Conservation (phyloP, 2,888 invertebrate genomes). For the Yponomeuta malinellus region DNA sequence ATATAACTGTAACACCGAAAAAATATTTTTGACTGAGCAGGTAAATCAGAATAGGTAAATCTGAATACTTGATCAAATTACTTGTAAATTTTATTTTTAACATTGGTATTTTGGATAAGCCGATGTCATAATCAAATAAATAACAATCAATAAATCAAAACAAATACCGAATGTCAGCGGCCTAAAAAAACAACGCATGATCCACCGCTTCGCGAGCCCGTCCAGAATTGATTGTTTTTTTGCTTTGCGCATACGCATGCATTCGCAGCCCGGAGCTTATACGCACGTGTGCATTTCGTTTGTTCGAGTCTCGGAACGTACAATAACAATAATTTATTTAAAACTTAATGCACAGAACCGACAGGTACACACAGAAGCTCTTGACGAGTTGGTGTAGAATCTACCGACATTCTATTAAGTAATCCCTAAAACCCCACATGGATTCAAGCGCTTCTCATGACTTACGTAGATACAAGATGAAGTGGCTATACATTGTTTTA, state of each 20-base stretch:
- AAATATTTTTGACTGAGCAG: too few relatives aligned
- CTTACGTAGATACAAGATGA: too few relatives aligned
- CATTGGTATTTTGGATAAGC: not conserved
- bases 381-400: too few relatives aligned
- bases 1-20: not conserved
- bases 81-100: not conserved
- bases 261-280: constrained; percentile 11
- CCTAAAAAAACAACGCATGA: constrained; percentile 6
- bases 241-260: constrained; percentile 7
- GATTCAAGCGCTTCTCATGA: too few relatives aligned
- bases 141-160: constrained; percentile 9
- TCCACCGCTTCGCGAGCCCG: not conserved
- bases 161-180: constrained; percentile 10
- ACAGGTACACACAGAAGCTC: not conserved
- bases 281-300: constrained; percentile 17
- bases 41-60: too few relatives aligned
- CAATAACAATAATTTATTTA: constrained; percentile 18
- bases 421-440: too few relatives aligned
- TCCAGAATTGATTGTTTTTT: constrained; percentile 11
- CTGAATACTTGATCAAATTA: not conserved
- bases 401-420: too few relatives aligned
- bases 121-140: too few relatives aligned
- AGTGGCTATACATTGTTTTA: too few relatives aligned
- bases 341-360: constrained; percentile 1
- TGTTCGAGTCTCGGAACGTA: constrained; percentile 9